Conservation (phyloP, 1,140 invertebrate genomes). For the Reticulitermes speratus region DNA sequence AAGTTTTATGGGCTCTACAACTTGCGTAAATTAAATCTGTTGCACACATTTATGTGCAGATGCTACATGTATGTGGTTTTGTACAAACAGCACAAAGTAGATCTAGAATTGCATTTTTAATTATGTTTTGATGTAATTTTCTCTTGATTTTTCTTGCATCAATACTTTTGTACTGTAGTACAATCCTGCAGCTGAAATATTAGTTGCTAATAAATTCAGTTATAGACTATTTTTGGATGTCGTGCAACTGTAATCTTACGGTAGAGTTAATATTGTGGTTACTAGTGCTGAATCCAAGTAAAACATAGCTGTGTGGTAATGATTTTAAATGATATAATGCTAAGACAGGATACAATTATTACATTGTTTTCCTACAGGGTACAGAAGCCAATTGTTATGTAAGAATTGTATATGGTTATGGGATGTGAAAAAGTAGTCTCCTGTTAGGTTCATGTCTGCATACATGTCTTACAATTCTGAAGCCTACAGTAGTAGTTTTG, state of each 20-base stretch:
- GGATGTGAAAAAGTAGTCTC: background rate
- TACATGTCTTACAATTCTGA: background rate
- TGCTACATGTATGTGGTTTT: background rate
- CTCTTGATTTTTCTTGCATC: background rate
- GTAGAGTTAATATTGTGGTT: background rate
- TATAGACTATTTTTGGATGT: slow-evolving; percentile 12
- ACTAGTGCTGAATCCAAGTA: background rate
- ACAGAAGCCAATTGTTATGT: background rate
- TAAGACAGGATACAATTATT: background rate
- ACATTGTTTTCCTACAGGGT: background rate
- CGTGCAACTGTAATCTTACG: background rate
- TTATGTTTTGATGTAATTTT: background rate
- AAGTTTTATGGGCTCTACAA: background rate
- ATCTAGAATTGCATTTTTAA: background rate
- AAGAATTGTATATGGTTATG: background rate
- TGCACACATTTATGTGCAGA: background rate
- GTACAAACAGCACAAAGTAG: background rate
- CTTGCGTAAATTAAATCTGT: background rate
- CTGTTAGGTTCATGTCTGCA: background rate
- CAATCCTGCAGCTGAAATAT: background rate
- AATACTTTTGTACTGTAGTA: slow-evolving; percentile 4
- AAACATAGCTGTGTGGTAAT: slow-evolving; percentile 12
- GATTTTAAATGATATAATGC: background rate
- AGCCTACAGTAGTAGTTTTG: background rate
- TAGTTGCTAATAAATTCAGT: slow-evolving; percentile 3